Conservation (phyloP, 2,797 vertebrate species). For the Clarias pachynema region DNA sequence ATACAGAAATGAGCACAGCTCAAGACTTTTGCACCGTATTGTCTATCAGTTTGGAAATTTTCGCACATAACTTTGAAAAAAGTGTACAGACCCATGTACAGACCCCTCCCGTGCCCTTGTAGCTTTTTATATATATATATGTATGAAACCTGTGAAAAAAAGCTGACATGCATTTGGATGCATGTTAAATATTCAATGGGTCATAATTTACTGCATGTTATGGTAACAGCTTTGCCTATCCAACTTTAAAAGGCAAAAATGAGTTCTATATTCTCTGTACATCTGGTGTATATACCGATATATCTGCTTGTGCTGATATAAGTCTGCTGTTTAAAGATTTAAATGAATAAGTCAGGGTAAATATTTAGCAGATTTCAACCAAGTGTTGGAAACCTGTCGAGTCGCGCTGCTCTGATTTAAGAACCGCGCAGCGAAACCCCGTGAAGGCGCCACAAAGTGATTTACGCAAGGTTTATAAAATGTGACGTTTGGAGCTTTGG, state of each 20-base stretch:
- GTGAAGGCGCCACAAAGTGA: neutral
- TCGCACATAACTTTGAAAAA: no score
- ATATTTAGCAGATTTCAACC: conserved; percentile 11
- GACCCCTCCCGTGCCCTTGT: no score
- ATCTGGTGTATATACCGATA: neutral
- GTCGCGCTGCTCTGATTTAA: conserved; percentile 7
- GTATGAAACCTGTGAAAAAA: no score
- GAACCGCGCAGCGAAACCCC: neutral
- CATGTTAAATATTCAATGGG: neutral
- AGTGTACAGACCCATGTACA: no score
- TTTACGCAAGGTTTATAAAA: conserved; percentile 26
- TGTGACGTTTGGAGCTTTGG: conserved; percentile 10
- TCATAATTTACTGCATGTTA: neutral
- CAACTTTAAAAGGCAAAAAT: conserved; percentile 12
- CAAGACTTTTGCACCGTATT: no score
- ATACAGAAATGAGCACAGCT: no score
- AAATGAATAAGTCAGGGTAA: conserved; percentile 9
- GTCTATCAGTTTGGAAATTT: neutral
- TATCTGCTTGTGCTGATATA: neutral
- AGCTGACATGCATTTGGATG: neutral
- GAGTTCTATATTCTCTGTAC: neutral
- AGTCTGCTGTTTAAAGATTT: conserved; percentile 8
- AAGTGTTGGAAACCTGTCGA: neutral
- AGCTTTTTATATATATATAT: no score
- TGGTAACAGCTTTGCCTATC: neutral